phyloP scores from a whole-genome alignment of 2,888 invertebrate genomes.

The Celastrina argiolus region DNA sequence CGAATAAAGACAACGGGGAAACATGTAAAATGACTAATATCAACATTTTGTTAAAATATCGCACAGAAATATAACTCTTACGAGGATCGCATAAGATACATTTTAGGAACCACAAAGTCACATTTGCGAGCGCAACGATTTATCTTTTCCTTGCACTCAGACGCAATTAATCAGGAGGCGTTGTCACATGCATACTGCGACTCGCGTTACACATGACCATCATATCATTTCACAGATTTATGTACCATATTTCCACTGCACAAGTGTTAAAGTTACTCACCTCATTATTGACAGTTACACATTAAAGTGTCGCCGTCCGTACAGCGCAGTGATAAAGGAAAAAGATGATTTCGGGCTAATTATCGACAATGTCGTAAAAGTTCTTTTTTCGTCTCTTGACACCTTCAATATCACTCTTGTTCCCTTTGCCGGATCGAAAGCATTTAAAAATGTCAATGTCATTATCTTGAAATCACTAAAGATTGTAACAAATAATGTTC shows the following conservation, averaged over 20 bases:
- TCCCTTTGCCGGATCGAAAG: constrained; percentile 45
- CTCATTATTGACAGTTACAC: constrained; percentile 32
- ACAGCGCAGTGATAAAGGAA: constrained; percentile 66
- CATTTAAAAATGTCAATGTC: constrained; percentile 34
- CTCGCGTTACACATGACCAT: constrained; percentile 38
- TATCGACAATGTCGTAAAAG: constrained; percentile 57
- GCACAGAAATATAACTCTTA: constrained; percentile 30
- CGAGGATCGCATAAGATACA: constrained; percentile 24
- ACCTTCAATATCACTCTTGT: constrained; percentile 59
- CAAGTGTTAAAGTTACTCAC: constrained; percentile 34
- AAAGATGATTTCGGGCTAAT: constrained; percentile 73
- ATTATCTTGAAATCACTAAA: constrained; percentile 31
- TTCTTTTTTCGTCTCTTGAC: constrained; percentile 64
- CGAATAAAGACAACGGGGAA: constrained; percentile 52
- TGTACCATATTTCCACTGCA: constrained; percentile 32
- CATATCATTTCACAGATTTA: constrained; percentile 35
- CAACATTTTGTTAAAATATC: constrained; percentile 45
- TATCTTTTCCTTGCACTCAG: constrained; percentile 66
- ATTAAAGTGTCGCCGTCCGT: constrained; percentile 37
- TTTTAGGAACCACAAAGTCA: constrained; percentile 25
- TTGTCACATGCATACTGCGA: constrained; percentile 56
- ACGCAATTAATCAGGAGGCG: constrained; percentile 72
- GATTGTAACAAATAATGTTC: constrained; percentile 24
- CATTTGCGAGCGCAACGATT: constrained; percentile 47
- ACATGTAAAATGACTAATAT: constrained; percentile 66